Conservation (phyloP, 2,888 invertebrate species). For the Lomographa bimaculata region DNA sequence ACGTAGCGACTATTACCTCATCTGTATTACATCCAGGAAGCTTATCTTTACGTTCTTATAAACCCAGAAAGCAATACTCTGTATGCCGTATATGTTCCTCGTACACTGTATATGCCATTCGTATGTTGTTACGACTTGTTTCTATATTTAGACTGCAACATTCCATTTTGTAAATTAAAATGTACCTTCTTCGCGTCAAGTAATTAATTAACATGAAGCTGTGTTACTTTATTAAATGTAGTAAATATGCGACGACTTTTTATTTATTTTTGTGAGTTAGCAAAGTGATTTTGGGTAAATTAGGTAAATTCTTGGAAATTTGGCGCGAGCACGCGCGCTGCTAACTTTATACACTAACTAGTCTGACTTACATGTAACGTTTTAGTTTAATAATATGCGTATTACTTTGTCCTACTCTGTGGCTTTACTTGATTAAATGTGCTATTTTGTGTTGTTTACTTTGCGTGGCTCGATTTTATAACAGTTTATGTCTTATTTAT, state of each 20-base stretch:
- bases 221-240: slow-evolving; percentile 19
- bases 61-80: slow-evolving; percentile 4
- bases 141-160: slow-evolving; percentile 16
- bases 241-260: slow-evolving; percentile 8
- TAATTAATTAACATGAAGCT: slow-evolving; percentile 20
- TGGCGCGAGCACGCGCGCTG: neutral
- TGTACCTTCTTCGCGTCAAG: slow-evolving; percentile 11
- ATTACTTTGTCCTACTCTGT: too few relatives aligned
- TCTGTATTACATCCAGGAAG: slow-evolving; percentile 5
- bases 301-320: neutral
- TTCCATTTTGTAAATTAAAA: slow-evolving; percentile 25
- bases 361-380: too few relatives aligned
- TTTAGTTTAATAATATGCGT: too few relatives aligned
- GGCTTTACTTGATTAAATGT: too few relatives aligned
- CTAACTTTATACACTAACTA: too few relatives aligned
- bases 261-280: slow-evolving; percentile 6
- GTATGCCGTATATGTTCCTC: too few relatives aligned
- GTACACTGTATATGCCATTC: neutral
- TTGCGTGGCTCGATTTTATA: too few relatives aligned
- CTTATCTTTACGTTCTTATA: slow-evolving; percentile 5
- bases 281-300: neutral
- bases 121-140: slow-evolving; percentile 5
- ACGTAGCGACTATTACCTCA: slow-evolving; percentile 5
- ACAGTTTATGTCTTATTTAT: too few relatives aligned
- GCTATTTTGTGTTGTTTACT: too few relatives aligned